Evolutionary conservation across 2,797 vertebrate species (phyloP).

Genomic region (Dipus sagitta): DNA sequence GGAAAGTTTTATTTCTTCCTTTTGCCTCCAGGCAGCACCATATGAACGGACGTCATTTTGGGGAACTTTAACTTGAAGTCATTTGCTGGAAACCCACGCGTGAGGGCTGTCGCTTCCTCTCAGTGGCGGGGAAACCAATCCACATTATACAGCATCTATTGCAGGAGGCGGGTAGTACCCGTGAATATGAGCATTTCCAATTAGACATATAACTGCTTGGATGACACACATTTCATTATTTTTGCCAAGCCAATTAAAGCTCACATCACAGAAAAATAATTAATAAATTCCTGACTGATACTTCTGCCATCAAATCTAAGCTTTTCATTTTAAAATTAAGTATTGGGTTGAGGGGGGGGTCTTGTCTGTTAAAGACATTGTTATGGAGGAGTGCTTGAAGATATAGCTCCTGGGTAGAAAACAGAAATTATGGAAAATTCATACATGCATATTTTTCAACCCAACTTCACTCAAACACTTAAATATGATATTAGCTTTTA

Average conservation of each 20-base stretch:
- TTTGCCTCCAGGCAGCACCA: slow-evolving; percentile 43
- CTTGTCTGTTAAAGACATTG: slow-evolving; percentile 36
- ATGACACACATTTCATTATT: slow-evolving; percentile 12
- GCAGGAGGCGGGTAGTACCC: background rate
- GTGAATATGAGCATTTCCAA: background rate
- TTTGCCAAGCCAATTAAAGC: slow-evolving; percentile 62
- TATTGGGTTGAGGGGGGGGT: slow-evolving; percentile 21
- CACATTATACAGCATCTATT: background rate
- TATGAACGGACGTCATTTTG: slow-evolving; percentile 56
- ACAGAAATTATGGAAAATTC: slow-evolving; percentile 43
- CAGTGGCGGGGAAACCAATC: slow-evolving; percentile 40
- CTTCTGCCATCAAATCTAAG: slow-evolving; percentile 33
- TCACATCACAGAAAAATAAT: slow-evolving; percentile 66
- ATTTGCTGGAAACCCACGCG: slow-evolving; percentile 39
- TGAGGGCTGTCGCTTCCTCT: slow-evolving; percentile 48
- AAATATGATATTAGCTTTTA: slow-evolving; percentile 41
- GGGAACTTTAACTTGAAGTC: slow-evolving; percentile 67
- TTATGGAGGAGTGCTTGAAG: slow-evolving; percentile 14
- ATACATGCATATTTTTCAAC: background rate
- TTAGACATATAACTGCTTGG: slow-evolving; percentile 32
- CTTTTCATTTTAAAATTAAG: slow-evolving; percentile 62
- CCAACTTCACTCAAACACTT: slow-evolving; percentile 16
- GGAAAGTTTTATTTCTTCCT: slow-evolving; percentile 57
- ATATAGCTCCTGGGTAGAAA: background rate
- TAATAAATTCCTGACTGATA: slow-evolving; percentile 36